Evolutionary conservation across 2,113 vertebrate genomes (phyloP).

Genomic region (Aphyosemion australe): DNA sequence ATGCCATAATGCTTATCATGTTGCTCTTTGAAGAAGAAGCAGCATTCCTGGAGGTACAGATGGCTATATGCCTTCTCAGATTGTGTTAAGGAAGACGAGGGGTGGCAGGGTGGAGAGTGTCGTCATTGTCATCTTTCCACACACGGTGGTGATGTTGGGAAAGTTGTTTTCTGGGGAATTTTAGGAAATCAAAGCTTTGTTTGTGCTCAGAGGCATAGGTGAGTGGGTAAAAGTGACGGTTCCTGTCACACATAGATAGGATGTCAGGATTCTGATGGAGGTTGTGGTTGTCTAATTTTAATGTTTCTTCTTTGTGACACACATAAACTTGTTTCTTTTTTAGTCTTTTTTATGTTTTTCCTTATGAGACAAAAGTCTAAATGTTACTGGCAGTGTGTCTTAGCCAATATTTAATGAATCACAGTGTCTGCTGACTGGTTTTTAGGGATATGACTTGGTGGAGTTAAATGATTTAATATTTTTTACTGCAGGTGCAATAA

Average conservation of each 20-base stretch:
- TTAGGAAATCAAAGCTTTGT: constrained; percentile 68
- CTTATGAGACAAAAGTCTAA: constrained; percentile 16
- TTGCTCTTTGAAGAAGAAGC: constrained; percentile 68
- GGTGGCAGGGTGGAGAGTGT: constrained; percentile 34
- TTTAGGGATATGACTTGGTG: constrained; percentile 7
- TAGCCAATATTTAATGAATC: neutral
- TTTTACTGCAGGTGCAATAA: neutral
- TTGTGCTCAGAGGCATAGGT: constrained; percentile 67
- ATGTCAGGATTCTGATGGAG: constrained; percentile 57
- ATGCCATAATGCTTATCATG: constrained; percentile 66
- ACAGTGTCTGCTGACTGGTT: neutral
- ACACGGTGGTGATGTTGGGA: neutral
- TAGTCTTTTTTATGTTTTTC: constrained; percentile 34
- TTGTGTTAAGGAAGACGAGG: constrained; percentile 34
- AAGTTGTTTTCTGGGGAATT: constrained; percentile 39
- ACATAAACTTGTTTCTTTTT: constrained; percentile 38
- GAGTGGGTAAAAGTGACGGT: constrained; percentile 63
- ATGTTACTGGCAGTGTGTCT: constrained; percentile 45
- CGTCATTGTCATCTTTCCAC: constrained; percentile 18
- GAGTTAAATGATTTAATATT: neutral
- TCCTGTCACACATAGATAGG: constrained; percentile 53
- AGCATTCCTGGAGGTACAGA: constrained; percentile 68
- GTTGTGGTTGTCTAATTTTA: constrained; percentile 65
- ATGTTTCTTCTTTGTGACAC: constrained; percentile 45
- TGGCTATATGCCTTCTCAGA: constrained; percentile 41